phyloP scores from a whole-genome alignment of 2,113 vertebrate genomes.

The Bagarius yarrelli region DNA sequence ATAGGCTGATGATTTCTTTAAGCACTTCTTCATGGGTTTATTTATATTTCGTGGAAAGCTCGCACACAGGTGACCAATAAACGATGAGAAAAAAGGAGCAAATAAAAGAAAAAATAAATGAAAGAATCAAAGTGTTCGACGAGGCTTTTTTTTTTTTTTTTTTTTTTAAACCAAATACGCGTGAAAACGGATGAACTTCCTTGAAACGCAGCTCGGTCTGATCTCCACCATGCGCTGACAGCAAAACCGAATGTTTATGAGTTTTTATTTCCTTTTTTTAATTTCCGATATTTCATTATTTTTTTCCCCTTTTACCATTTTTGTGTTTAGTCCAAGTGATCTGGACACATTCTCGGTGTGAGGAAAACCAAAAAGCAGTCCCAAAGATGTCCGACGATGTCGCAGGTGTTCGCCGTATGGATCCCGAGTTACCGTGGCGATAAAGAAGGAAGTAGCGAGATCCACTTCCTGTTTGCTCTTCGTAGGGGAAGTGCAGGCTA shows the following conservation, averaged over 20 bases:
- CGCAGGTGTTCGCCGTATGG: slow-evolving; percentile 63
- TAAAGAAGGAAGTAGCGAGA: slow-evolving; percentile 63
- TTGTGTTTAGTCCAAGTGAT: slow-evolving; percentile 64
- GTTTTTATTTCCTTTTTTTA: slow-evolving; percentile 8
- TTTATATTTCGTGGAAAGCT: slow-evolving; percentile 66
- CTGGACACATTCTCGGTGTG: slow-evolving; percentile 60
- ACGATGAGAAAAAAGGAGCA: neutral
- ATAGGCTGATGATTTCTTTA: slow-evolving; percentile 83
- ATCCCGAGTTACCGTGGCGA: slow-evolving; percentile 69
- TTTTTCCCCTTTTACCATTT: slow-evolving; percentile 30
- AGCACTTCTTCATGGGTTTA: slow-evolving; percentile 77
- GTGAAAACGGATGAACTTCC: slow-evolving; percentile 32
- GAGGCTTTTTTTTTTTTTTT: too few relatives aligned
- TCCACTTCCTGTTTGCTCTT: slow-evolving; percentile 59
- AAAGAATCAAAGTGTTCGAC: slow-evolving; percentile 49
- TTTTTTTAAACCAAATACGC: slow-evolving; percentile 84
- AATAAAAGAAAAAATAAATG: neutral
- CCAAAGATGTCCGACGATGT: slow-evolving; percentile 29
- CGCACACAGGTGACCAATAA: slow-evolving; percentile 82
- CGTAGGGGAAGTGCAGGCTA: neutral
- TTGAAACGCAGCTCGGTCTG: slow-evolving; percentile 67
- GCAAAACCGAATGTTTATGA: slow-evolving; percentile 78
- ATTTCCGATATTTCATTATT: slow-evolving; percentile 7
- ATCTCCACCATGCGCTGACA: slow-evolving; percentile 89
- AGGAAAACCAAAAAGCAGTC: slow-evolving; percentile 63